These are phyloP conservation scores for Tapera naevia DNA, from an alignment of 2,797 vertebrate genomes.

Conservation along the genomic window DNA sequence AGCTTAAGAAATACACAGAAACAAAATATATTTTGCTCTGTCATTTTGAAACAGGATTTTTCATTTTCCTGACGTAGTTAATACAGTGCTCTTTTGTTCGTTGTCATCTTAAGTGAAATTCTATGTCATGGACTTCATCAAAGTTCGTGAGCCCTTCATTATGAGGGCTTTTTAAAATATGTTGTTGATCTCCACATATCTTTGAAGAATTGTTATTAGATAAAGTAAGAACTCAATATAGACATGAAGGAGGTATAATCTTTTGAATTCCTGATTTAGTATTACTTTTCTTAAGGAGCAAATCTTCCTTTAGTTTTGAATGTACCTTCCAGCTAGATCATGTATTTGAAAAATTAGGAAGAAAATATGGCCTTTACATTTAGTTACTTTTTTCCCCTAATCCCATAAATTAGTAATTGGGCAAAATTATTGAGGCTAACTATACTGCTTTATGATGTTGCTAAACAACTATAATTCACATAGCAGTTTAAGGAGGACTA, in stretches of 20 bases:
- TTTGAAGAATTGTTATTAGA: slow-evolving; percentile 16
- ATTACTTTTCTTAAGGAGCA: slow-evolving; percentile 24
- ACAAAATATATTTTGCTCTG: background rate
- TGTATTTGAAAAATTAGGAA: background rate
- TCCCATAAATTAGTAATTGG: background rate
- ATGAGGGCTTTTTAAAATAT: background rate
- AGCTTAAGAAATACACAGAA: background rate
- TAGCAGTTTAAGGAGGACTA: background rate
- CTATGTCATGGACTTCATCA: background rate
- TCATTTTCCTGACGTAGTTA: slow-evolving; percentile 27
- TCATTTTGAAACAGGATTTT: slow-evolving; percentile 15
- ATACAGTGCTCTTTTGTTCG: background rate
- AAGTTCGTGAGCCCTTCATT: background rate
- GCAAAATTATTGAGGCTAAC: background rate
- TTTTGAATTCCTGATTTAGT: background rate
- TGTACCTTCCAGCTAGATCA: background rate
- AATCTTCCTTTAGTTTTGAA: background rate
- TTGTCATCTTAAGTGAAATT: slow-evolving; percentile 13
- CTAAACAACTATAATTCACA: background rate
- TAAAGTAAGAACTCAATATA: background rate
- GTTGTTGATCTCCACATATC: background rate
- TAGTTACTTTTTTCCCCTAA: background rate
- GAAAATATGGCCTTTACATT: background rate
- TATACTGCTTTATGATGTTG: background rate
- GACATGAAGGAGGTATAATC: background rate